phyloP scores from a whole-genome alignment of 2,888 invertebrate genomes.

The Mechanitis messenoides region DNA sequence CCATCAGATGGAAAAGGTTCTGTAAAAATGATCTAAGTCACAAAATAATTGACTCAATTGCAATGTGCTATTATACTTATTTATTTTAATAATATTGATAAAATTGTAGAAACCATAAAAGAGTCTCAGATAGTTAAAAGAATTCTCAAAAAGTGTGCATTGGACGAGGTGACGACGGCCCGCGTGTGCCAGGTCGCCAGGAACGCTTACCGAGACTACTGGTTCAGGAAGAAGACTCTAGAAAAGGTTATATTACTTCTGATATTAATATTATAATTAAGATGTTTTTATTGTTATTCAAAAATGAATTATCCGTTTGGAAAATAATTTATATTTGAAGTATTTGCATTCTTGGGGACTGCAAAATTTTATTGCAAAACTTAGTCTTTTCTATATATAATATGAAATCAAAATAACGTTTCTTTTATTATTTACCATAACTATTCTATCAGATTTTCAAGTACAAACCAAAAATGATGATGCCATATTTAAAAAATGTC shows the following conservation, averaged over 20 bases:
- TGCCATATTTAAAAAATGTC: neutral
- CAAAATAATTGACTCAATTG: too few relatives aligned
- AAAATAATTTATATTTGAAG: too few relatives aligned
- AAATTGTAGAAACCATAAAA: constrained; percentile 50
- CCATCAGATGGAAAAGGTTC: constrained; percentile 54
- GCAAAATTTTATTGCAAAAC: too few relatives aligned
- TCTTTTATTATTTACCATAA: too few relatives aligned
- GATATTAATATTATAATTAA: neutral
- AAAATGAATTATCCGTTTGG: neutral
- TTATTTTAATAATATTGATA: too few relatives aligned
- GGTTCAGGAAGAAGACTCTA: constrained; percentile 58
- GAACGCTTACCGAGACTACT: constrained; percentile 62
- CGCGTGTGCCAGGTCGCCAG: constrained; percentile 58
- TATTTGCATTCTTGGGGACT: too few relatives aligned
- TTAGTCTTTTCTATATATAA: too few relatives aligned
- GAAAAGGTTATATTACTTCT: constrained; percentile 40
- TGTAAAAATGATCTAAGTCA: neutral
- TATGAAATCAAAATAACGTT: too few relatives aligned
- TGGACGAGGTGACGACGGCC: constrained; percentile 56
- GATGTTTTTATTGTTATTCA: neutral
- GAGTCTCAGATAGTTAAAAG: constrained; percentile 56
- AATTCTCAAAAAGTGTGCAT: constrained; percentile 37
- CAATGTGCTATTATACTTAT: too few relatives aligned
- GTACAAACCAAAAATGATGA: too few relatives aligned
- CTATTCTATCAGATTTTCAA: too few relatives aligned